Evolutionary conservation across 2,113 vertebrate species (phyloP).

Genomic region (Crypturellus undulatus): DNA sequence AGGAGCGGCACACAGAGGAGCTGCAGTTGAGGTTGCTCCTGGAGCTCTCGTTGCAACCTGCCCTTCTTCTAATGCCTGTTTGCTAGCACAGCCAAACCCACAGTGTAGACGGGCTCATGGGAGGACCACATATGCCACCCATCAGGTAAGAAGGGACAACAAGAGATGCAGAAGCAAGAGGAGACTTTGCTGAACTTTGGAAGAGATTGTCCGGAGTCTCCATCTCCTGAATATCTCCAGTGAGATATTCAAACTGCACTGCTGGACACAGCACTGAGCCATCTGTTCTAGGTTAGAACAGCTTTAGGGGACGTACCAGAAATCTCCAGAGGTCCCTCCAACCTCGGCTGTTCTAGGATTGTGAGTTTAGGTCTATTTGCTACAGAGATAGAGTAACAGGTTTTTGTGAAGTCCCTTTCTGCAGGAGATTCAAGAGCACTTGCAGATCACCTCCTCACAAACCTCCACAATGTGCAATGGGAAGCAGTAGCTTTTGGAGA

Average conservation of each 20-base stretch:
- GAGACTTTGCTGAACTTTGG: background rate
- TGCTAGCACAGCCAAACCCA: background rate
- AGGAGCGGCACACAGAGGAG: background rate
- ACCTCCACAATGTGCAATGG: background rate
- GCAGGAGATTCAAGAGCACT: background rate
- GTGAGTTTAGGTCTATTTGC: background rate
- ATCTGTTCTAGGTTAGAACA: background rate
- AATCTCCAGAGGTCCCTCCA: background rate
- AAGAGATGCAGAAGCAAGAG: background rate
- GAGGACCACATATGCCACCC: background rate
- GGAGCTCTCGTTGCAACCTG: background rate
- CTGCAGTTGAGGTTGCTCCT: background rate
- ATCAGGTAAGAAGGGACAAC: background rate
- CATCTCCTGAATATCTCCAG: background rate
- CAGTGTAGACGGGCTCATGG: background rate
- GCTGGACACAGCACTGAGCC: background rate
- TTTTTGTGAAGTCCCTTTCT: background rate
- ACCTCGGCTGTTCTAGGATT: background rate
- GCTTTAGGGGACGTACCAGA: background rate
- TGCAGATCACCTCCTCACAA: background rate
- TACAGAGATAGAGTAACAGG: background rate
- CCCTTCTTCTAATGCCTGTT: background rate
- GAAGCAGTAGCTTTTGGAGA: background rate
- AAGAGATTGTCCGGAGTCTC: background rate
- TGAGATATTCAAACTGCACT: background rate